These are phyloP conservation scores for Marisa cornuarietis DNA, from an alignment of 1,140 invertebrate genomes.

Conservation along the genomic window DNA sequence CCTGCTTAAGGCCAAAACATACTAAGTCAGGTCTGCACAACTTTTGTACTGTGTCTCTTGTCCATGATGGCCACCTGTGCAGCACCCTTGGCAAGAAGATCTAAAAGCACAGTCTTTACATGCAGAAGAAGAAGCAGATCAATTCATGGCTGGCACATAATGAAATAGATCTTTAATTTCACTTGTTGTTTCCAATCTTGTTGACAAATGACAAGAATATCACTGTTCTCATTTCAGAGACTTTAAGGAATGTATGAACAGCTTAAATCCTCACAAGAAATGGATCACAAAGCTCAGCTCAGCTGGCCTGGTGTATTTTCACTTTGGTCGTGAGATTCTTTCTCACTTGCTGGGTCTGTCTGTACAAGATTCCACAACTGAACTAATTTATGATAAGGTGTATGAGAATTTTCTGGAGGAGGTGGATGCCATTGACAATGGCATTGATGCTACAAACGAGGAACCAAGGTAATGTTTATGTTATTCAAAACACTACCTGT, in stretches of 20 bases:
- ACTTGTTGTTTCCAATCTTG: too few relatives aligned
- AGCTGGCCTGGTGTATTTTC: slow-evolving; percentile 92
- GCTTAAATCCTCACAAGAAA: slow-evolving; percentile 69
- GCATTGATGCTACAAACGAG: slow-evolving; percentile 77
- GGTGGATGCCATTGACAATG: slow-evolving; percentile 97
- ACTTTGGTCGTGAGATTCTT: slow-evolving; percentile 88
- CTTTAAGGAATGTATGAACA: slow-evolving; percentile 74
- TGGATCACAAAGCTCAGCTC: slow-evolving; percentile 85
- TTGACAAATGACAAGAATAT: too few relatives aligned
- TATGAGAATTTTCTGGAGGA: slow-evolving; percentile 93
- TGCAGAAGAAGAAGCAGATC: too few relatives aligned
- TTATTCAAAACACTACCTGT: neutral
- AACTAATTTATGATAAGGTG: slow-evolving; percentile 80
- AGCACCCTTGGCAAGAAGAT: too few relatives aligned
- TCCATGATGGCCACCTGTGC: too few relatives aligned
- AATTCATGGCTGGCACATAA: too few relatives aligned
- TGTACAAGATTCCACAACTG: slow-evolving; percentile 41
- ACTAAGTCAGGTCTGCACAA: too few relatives aligned
- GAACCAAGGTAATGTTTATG: slow-evolving; percentile 70
- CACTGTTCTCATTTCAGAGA: slow-evolving; percentile 69
- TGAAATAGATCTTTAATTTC: too few relatives aligned
- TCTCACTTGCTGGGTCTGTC: slow-evolving; percentile 61
- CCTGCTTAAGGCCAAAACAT: too few relatives aligned
- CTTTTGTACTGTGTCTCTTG: too few relatives aligned
- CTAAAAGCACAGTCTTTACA: too few relatives aligned